These are phyloP conservation scores for Vireo altiloquus DNA, from an alignment of 2,113 vertebrate species.

Conservation along the genomic window DNA sequence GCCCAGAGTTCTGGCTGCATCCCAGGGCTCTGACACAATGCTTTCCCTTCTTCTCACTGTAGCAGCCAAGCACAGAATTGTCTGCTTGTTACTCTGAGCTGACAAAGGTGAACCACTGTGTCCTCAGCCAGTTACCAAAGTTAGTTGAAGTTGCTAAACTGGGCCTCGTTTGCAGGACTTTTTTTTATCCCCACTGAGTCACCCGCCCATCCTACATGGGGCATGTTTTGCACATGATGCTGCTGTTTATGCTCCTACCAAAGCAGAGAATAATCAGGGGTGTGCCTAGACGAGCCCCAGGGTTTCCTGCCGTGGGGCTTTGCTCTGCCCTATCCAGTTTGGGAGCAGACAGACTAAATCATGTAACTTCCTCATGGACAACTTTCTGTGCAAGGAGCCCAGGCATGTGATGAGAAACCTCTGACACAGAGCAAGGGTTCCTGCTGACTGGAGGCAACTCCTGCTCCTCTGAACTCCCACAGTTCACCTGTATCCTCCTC, in stretches of 20 bases:
- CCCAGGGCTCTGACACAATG: not conserved
- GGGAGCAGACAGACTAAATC: not conserved
- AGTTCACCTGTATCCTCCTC: not conserved
- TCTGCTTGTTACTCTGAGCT: not conserved
- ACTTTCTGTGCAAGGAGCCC: not conserved
- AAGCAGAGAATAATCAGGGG: slow-evolving; percentile 35
- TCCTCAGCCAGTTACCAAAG: not conserved
- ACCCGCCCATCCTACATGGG: not conserved
- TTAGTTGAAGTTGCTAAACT: not conserved
- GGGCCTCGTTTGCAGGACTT: not conserved
- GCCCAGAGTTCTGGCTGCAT: not conserved
- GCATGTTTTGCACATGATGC: not conserved
- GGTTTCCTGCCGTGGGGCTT: slow-evolving; percentile 15
- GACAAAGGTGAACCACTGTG: not conserved
- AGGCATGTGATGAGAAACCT: not conserved
- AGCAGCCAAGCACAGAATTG: not conserved
- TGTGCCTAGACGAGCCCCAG: slow-evolving; percentile 19
- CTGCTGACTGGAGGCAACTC: not conserved
- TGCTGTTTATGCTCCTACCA: slow-evolving; percentile 10
- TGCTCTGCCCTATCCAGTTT: not conserved
- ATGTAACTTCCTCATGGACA: not conserved
- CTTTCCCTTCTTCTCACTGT: not conserved
- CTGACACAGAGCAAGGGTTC: not conserved
- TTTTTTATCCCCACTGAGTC: slow-evolving; percentile 22
- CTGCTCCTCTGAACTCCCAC: not conserved